Conservation (phyloP, 92 coral and sea anemone species). For the Porites rus region DNA sequence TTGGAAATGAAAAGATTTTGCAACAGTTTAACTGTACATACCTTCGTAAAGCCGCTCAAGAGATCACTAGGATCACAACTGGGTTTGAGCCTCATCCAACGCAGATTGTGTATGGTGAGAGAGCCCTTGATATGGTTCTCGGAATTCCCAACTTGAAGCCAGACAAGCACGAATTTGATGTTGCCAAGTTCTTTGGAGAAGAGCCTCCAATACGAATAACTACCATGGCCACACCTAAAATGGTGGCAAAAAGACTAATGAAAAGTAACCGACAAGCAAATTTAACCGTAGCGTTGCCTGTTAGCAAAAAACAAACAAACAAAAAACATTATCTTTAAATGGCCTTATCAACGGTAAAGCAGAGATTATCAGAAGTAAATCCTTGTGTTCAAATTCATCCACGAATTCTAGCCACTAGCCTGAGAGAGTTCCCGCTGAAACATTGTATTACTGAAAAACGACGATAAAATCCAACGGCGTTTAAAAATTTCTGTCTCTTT, state of each 20-base stretch:
- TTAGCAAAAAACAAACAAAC: too few species aligned
- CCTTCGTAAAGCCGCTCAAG: constrained; percentile 69
- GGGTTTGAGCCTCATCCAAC: constrained; percentile 34
- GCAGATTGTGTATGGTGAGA: constrained; percentile 46
- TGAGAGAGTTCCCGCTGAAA: too few species aligned
- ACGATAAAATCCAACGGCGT: too few species aligned
- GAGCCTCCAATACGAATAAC: constrained; percentile 43
- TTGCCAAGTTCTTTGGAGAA: constrained; percentile 61
- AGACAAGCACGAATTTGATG: constrained; percentile 26
- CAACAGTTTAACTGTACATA: constrained; percentile 44
- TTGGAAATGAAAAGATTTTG: constrained; percentile 55
- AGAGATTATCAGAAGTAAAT: too few species aligned
- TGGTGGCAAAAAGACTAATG: constrained; percentile 48
- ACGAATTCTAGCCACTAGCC: too few species aligned
- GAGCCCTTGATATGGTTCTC: constrained; percentile 58
- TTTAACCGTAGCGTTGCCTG: too few species aligned
- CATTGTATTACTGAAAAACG: too few species aligned
- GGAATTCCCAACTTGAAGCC: neutral
- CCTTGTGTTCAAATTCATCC: too few species aligned
- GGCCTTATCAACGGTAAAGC: too few species aligned
- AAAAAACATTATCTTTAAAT: too few species aligned
- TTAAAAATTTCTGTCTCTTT: too few species aligned
- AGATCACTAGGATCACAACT: constrained; percentile 59
- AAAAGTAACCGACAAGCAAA: too few species aligned
- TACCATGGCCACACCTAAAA: constrained; percentile 39